Evolutionary conservation across 2,113 vertebrate species (phyloP), one percentile per base, ranked within the genome.

Genomic region (Cariama cristata): DNA sequence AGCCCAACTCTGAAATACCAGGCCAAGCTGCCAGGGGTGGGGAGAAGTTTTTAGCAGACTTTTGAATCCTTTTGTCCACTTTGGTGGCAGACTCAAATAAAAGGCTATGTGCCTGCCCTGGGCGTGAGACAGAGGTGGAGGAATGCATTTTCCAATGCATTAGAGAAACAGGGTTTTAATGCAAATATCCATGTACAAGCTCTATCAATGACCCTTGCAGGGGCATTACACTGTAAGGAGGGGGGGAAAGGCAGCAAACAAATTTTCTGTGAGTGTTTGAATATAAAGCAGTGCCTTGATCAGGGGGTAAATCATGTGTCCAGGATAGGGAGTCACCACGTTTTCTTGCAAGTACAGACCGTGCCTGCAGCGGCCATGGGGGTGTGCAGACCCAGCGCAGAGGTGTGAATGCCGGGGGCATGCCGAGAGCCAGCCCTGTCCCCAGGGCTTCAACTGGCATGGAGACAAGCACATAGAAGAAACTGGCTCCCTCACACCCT

Each of bases 401-500:
- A 93, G 94, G 95, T 95, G 92, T 88, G 88, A 96, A 94, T 42
- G 50, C 67, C 8, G 1, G 22, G 72, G 86, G 88, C n/a, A 72
- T 12, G 81, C 30, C 0, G 0, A 95, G 66, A 40, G 55, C 88
- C 67, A 11, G n/a, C 50, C 53, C 79, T 27, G 28, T 95, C 96
- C 88, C 95, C 55, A 47, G 82, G 83, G 95, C 44, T 97, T 92
- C 71, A 35, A 11, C 83, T 96, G 95, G 94, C 94, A 56, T 15
- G 28, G 21, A 87, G 82, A 93, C 85, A 97, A 96, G 18, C 40
- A 90, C 79, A 88, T 24, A 53, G 89, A 86, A 96, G 86, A 89
- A 95, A 89, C 12, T 0, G 0, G 9, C 82, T 92, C 75, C 53
- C 47, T 96, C 92, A 95, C 67, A 80, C 88, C 81, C 90, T 93